Conservation (phyloP, 2,888 invertebrate genomes). For the Harmothoe impar region DNA sequence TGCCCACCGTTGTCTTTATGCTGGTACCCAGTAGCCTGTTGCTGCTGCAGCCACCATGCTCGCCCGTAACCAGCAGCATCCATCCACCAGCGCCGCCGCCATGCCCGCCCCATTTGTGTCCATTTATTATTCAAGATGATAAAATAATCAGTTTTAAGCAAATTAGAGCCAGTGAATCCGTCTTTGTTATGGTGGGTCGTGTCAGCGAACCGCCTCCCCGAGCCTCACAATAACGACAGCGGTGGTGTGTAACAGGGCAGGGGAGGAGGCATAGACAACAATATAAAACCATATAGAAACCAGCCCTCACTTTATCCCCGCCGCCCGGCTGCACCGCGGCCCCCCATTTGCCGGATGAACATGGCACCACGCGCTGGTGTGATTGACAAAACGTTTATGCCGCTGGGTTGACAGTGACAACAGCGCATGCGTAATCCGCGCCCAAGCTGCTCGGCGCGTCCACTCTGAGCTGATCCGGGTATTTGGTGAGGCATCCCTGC, state of each 20-base stretch:
- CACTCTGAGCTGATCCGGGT: not conserved
- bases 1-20: too few relatives aligned
- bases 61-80: not conserved
- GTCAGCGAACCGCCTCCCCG: not conserved
- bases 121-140: conserved; percentile 33
- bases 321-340: not conserved
- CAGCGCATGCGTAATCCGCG: not conserved
- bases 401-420: conserved; percentile 9
- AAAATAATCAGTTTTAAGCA: conserved; percentile 32
- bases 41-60: not conserved
- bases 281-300: too few relatives aligned
- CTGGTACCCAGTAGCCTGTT: not conserved
- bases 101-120: not conserved
- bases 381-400: conserved; percentile 34
- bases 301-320: too few relatives aligned
- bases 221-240: not conserved
- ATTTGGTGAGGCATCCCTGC: too few relatives aligned
- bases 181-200: not conserved
- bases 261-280: too few relatives aligned
- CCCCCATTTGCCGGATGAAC: not conserved
- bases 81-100: not conserved
- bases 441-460: not conserved
- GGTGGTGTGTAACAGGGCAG: too few relatives aligned
- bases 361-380: not conserved
- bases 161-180: not conserved